phyloP scores from a whole-genome alignment of 2,797 vertebrate species.

The Parambassis ranga region DNA sequence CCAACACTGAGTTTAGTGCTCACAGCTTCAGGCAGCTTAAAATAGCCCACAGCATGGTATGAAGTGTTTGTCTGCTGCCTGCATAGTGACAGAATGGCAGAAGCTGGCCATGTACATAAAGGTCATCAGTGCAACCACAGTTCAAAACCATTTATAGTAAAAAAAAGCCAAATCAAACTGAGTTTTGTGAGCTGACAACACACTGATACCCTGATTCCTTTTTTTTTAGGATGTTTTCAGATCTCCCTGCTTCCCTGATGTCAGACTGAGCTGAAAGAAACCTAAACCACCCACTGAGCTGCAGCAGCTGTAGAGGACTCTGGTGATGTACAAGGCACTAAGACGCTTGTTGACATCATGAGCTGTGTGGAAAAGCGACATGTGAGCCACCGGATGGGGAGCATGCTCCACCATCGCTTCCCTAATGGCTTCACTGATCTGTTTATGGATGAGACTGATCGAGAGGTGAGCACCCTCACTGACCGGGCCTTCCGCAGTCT shows the following conservation, averaged over 20 bases:
- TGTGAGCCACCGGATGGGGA: constrained; percentile 67
- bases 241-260: neutral
- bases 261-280: constrained; percentile 41
- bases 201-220: constrained; percentile 8
- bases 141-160: constrained; percentile 51
- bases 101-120: constrained; percentile 62
- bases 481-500: constrained; percentile 95
- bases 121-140: constrained; percentile 38
- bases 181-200: neutral
- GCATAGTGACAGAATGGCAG: constrained; percentile 59
- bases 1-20: constrained; percentile 16
- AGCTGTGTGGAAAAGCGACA: constrained; percentile 75
- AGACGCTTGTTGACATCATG: constrained; percentile 62
- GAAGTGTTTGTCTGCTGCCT: constrained; percentile 70
- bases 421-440: constrained; percentile 88
- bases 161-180: neutral
- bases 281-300: constrained; percentile 1
- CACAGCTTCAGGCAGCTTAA: constrained; percentile 64
- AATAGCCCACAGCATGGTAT: constrained; percentile 72
- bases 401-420: constrained; percentile 90
- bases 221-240: constrained; percentile 36
- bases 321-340: constrained; percentile 54
- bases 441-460: constrained; percentile 92
- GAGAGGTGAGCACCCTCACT: constrained; percentile 95
- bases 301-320: constrained; percentile 16